Evolutionary conservation across 2,113 vertebrate species (phyloP).

Genomic region (Pituophis catenifer): DNA sequence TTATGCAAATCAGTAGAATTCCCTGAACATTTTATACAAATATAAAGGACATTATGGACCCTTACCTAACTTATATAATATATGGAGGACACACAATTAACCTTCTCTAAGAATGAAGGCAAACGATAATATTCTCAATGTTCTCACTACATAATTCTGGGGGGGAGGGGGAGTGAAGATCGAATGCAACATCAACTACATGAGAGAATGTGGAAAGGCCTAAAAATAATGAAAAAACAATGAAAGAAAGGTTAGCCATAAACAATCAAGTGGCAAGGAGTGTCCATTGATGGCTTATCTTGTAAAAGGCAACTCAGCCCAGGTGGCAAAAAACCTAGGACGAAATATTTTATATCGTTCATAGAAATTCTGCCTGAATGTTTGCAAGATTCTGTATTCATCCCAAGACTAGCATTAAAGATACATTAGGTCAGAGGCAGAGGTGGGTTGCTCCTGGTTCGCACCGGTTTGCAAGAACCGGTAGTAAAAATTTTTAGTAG

Average conservation of each 20-base stretch:
- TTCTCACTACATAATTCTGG: background rate
- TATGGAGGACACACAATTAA: background rate
- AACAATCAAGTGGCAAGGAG: background rate
- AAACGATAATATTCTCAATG: background rate
- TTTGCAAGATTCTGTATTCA: background rate
- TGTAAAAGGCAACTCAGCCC: background rate
- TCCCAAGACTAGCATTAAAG: background rate
- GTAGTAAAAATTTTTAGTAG: too few relatives aligned
- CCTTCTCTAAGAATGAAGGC: background rate
- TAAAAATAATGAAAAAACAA: background rate
- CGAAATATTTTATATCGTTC: background rate
- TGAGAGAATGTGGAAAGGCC: background rate
- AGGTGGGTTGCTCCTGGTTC: too few relatives aligned
- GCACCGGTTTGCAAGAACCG: too few relatives aligned
- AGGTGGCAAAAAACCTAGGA: background rate
- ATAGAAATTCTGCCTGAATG: background rate
- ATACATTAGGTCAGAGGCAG: background rate
- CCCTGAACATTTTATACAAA: background rate
- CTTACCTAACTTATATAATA: background rate
- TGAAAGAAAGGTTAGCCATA: background rate
- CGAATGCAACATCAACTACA: background rate
- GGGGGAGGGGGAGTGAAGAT: background rate
- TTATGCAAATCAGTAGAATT: background rate
- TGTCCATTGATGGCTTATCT: background rate
- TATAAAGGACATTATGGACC: background rate